These are phyloP conservation scores for Xanthostigma xanthostigma DNA, from an alignment of 2,888 invertebrate genomes.

Conservation along the genomic window DNA sequence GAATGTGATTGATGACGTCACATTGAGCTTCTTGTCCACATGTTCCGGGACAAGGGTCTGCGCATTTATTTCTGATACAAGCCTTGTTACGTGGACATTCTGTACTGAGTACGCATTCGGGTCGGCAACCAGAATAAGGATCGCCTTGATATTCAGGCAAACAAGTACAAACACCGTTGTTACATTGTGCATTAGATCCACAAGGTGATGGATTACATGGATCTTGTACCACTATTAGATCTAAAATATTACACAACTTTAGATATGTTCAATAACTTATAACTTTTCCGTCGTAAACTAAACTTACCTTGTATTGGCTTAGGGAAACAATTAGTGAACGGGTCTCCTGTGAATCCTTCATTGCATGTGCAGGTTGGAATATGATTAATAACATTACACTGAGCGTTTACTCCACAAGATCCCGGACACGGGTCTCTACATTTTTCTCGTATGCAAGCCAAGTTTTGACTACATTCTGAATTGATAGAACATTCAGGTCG, in stretches of 20 bases:
- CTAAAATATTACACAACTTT: constrained; percentile 16
- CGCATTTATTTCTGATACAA: constrained; percentile 53
- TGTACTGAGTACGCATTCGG: constrained; percentile 57
- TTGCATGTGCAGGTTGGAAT: constrained; percentile 60
- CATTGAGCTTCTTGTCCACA: constrained; percentile 63
- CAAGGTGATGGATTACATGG: constrained; percentile 52
- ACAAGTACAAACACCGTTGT: constrained; percentile 54
- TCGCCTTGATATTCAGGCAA: constrained; percentile 53
- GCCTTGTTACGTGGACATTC: constrained; percentile 56
- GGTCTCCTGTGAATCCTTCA: constrained; percentile 45
- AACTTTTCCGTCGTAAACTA: not conserved
- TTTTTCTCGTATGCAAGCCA: constrained; percentile 58
- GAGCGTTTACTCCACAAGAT: constrained; percentile 55
- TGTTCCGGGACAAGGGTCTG: constrained; percentile 59
- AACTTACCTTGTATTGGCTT: constrained; percentile 29
- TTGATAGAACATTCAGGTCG: constrained; percentile 55
- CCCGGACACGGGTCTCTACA: constrained; percentile 60
- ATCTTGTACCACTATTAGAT: constrained; percentile 26
- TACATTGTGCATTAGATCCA: constrained; percentile 44
- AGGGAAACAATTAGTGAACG: constrained; percentile 31
- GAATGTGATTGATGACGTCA: constrained; percentile 58
- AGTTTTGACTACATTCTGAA: constrained; percentile 51
- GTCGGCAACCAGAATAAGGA: constrained; percentile 51
- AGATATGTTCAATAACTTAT: not conserved
- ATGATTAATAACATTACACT: constrained; percentile 61